Conservation (phyloP, 1,140 invertebrate species). For the Onthophagus taurus region DNA sequence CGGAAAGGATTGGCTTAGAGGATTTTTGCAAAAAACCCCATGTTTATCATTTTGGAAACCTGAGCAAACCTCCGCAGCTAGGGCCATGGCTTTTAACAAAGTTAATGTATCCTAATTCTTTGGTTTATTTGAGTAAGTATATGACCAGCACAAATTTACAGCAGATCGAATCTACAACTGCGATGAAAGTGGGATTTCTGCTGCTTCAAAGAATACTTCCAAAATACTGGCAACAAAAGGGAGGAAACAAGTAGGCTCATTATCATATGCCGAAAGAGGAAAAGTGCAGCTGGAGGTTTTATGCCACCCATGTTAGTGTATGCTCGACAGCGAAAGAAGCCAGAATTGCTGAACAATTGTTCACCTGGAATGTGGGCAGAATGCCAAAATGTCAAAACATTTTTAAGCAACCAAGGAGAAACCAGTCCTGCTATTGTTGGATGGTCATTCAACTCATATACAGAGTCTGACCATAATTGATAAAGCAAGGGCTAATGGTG, state of each 20-base stretch:
- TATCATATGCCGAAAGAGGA: no score
- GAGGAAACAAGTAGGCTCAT: no score
- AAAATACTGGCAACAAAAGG: no score
- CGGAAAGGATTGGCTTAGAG: not conserved
- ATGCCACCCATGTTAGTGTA: not conserved
- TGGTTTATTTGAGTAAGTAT: not conserved
- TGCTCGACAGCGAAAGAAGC: not conserved
- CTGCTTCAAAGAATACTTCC: no score
- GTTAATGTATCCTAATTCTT: not conserved
- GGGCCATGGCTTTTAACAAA: conserved; percentile 4
- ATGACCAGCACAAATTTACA: not conserved
- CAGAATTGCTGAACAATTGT: not conserved
- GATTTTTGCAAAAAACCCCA: not conserved
- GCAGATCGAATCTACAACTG: not conserved
- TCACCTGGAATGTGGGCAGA: no score
- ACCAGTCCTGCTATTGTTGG: conserved; percentile 13
- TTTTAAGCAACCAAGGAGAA: not conserved
- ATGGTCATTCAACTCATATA: conserved; percentile 15
- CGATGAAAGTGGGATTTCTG: no score
- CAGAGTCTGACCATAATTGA: conserved; percentile 8
- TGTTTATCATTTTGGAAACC: not conserved
- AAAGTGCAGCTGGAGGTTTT: no score
- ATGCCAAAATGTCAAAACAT: no score
- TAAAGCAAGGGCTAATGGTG: conserved; percentile 16
- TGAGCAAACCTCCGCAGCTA: not conserved